Evolutionary conservation across 2,888 invertebrate genomes (phyloP).

Genomic region (Oeneis ivallda): DNA sequence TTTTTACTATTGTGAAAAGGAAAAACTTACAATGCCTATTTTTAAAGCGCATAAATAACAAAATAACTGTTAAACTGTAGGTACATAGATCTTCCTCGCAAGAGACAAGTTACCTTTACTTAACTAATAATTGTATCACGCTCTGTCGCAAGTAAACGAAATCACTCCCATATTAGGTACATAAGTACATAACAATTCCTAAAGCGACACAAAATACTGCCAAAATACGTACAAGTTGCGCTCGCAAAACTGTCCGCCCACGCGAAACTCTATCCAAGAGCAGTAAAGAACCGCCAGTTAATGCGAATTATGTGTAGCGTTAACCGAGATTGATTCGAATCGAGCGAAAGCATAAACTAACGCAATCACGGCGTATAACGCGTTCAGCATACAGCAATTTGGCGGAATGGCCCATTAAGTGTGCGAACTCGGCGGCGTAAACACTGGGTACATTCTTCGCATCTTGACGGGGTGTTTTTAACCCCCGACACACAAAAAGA

Average conservation of each 20-base stretch:
- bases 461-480: constrained; percentile 15
- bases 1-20: too few relatives aligned
- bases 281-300: constrained; percentile 26
- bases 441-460: constrained; percentile 35
- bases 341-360: constrained; percentile 32
- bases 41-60: too few relatives aligned
- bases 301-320: constrained; percentile 27
- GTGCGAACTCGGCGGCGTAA: constrained; percentile 32
- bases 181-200: background rate
- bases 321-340: constrained; percentile 32
- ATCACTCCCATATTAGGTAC: background rate
- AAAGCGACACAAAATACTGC: background rate
- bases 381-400: constrained; percentile 38
- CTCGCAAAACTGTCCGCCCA: background rate
- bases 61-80: too few relatives aligned
- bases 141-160: background rate
- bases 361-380: constrained; percentile 31
- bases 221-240: background rate
- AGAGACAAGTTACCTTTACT: background rate
- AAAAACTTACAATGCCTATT: too few relatives aligned
- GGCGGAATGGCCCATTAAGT: constrained; percentile 38
- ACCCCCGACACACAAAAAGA: too few relatives aligned
- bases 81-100: too few relatives aligned
- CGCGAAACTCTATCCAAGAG: constrained; percentile 6
- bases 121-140: background rate